Evolutionary conservation across 2,888 invertebrate genomes (phyloP).

Genomic region (Schizotus pectinicornis): DNA sequence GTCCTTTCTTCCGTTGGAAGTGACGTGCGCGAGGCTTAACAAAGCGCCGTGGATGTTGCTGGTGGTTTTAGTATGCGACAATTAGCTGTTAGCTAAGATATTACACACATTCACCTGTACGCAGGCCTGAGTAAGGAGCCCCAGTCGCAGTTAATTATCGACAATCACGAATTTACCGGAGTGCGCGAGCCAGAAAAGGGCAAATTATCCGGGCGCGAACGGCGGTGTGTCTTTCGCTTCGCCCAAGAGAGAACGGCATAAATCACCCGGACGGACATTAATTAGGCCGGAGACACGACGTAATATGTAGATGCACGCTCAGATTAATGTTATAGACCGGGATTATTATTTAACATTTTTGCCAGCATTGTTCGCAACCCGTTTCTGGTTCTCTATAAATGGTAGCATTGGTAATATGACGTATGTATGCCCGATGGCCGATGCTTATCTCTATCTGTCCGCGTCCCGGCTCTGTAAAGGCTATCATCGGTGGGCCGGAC

Average conservation of each 20-base stretch:
- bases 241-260: conserved; percentile 51
- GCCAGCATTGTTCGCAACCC: background rate
- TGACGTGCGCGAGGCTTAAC: conserved; percentile 9
- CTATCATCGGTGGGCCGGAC: conserved; percentile 17
- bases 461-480: background rate
- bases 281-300: conserved; percentile 56
- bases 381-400: conserved; percentile 36
- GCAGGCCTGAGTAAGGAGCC: conserved; percentile 18
- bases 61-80: conserved; percentile 23
- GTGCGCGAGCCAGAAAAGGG: conserved; percentile 42
- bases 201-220: conserved; percentile 43
- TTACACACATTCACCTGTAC: conserved; percentile 35
- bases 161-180: conserved; percentile 31
- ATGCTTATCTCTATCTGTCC: conserved; percentile 34
- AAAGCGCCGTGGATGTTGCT: conserved; percentile 14
- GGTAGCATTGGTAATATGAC: conserved; percentile 40
- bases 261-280: conserved; percentile 57
- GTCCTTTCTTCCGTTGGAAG: conserved; percentile 11
- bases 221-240: conserved; percentile 42
- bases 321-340: conserved; percentile 50
- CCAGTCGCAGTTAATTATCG: conserved; percentile 29
- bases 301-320: conserved; percentile 56
- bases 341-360: conserved; percentile 41
- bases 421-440: conserved; percentile 35
- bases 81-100: conserved; percentile 35